Evolutionary conservation across 2,888 invertebrate species (phyloP), one percentile per base, ranked within the genome.

Genomic region (Patella depressa): DNA sequence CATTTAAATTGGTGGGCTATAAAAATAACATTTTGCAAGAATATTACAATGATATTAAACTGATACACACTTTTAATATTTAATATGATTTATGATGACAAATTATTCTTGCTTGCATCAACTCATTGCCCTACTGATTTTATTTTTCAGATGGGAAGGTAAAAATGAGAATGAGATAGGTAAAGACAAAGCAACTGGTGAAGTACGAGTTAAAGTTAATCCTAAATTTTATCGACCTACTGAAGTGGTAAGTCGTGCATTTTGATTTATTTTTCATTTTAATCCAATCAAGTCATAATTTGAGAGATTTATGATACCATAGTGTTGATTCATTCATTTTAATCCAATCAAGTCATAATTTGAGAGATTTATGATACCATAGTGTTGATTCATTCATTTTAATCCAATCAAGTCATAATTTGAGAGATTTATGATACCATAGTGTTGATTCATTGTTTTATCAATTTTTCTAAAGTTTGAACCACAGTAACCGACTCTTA

Each of bases 181-280:
- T 2, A 94, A 93, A 86, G 96, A 95, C 89, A 94, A 94, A 76
- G 93, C 92, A 12, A 94, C 95, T 0, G 95, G 94, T 0, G 93
- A 94, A 71, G 92, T 98, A 72, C 94, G 98, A 54, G 95, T 99
- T 29, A 95, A 94, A 89, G 95, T 99, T 71, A 98, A 98, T 93
- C 94, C 96, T 0, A 97, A 96, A 92, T 98, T 96, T 93, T 99
- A 98, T 92, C 94, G 99, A 81, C 99, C 99, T 12, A 98, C 99
- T 0, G 99, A 99, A 95, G 99, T 99, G 88, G 92, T 92, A 83
- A 91, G 91, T 90, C 70, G 9, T 15, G n/a, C 15, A 29, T 69
- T 54, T 17, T 15, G 14, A 19, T 45, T n/a, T 45, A 45, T 45
- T 9, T 15, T 73, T 55, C 53, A 59, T 65, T 34, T 54, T 14